Conservation (phyloP, 2,113 vertebrate genomes). For the Phaethon lepturus region DNA sequence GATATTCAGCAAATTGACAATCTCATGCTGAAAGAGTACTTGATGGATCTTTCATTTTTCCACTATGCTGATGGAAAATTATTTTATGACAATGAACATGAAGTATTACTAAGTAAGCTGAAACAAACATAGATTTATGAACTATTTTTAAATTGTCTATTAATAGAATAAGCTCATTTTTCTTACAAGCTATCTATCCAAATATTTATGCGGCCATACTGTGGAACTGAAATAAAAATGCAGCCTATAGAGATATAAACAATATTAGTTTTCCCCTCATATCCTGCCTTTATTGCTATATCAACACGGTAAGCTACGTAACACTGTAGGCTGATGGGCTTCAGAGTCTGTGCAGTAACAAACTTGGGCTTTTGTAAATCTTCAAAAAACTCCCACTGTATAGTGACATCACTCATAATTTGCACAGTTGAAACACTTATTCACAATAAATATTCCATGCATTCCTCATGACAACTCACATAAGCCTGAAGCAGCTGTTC, state of each 20-base stretch:
- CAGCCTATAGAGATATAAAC: background rate
- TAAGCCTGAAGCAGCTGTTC: background rate
- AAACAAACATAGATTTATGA: background rate
- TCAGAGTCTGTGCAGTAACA: background rate
- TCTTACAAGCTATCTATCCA: background rate
- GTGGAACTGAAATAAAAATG: background rate
- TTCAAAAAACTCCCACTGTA: rapidly evolving
- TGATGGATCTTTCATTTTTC: background rate
- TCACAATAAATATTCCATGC: background rate
- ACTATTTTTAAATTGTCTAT: background rate
- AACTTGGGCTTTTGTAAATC: background rate
- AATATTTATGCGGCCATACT: background rate
- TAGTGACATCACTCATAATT: background rate
- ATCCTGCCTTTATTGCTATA: background rate
- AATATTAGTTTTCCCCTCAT: background rate
- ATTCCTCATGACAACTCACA: background rate
- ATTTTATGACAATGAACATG: background rate
- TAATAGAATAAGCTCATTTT: background rate
- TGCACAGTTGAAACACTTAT: background rate
- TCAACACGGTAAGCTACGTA: background rate
- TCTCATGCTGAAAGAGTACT: background rate
- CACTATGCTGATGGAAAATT: background rate
- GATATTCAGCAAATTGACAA: background rate
- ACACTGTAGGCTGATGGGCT: background rate
- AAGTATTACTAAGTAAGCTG: background rate